Evolutionary conservation across 2,888 invertebrate genomes (phyloP), one percentile per base, ranked within the genome.

Genomic region (Leptura quadrifasciata): DNA sequence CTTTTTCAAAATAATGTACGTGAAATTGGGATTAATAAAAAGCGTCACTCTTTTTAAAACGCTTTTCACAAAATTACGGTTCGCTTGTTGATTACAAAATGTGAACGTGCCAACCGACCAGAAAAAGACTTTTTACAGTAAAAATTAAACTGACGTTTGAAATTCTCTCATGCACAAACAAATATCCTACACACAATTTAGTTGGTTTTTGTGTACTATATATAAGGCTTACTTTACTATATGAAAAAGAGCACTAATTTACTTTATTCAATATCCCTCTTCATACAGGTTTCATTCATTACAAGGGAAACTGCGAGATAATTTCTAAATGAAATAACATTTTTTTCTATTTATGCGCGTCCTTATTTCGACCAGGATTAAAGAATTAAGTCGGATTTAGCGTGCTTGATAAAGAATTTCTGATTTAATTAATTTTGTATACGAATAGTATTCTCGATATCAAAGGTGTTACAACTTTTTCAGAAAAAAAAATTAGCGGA

Each of bases 51-150:
- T 15, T 65, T 65, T 52, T 4, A 65, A 52, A 52, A n/a, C 2
- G 20, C 21, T 24, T 35, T 31, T 5, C 17, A 63, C 63, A 58
- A 58, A 55, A 35, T 31, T 35, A 58, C 69, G 39, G 69, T 21
- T 52, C 52, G 47, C 69, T 69, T 69, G 69, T 69, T 58, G 69
- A 69, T 57, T 69, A 57, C 60, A 57, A 27, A 57, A n/a, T 69
- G 27, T 20, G 20, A 58, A 57, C 57, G 58, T 69, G 69, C 57
- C 21, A 47, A 47, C 10, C 69, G 57, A 39, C 69, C 69, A 57
- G 58, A 35, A 69, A 69, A 58, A 69, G 35, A 18, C 20, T 57
- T 69, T 69, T 64, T 54, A 15, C 24, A 47, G 24, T n/a, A 24
- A 52, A 67, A 67, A 67, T 67, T 47, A 67, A 47, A 67, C 65